These are phyloP conservation scores for Cheilosia scutellata DNA, from an alignment of 2,888 invertebrate genomes.

Conservation along the genomic window DNA sequence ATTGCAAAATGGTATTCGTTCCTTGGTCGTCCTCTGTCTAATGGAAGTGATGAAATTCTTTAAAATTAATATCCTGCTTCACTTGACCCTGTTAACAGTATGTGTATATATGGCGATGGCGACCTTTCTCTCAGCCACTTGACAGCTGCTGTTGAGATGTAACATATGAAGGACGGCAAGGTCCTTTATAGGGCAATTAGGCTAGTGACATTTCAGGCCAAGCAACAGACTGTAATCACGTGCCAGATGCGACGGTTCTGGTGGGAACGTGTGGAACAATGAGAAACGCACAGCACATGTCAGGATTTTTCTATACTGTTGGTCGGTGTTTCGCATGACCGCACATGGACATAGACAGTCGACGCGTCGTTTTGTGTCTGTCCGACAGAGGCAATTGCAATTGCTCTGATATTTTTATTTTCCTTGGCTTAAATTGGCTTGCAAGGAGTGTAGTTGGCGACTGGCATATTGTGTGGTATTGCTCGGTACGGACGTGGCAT, in stretches of 20 bases:
- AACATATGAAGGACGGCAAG: neutral
- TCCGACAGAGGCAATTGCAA: neutral
- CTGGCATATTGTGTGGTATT: constrained; percentile 9
- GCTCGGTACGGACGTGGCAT: constrained; percentile 17
- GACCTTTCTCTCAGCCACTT: constrained; percentile 8
- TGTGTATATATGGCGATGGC: neutral
- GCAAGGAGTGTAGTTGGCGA: neutral
- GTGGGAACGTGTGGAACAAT: constrained; percentile 24
- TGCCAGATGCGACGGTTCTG: neutral
- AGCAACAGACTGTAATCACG: constrained; percentile 31
- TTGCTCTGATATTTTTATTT: neutral
- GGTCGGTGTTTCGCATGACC: constrained; percentile 24
- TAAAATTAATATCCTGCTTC: constrained; percentile 7
- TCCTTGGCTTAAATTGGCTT: neutral
- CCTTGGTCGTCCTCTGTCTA: neutral
- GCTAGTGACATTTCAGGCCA: constrained; percentile 18
- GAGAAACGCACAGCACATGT: constrained; percentile 47
- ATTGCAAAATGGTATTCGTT: constrained; percentile 3
- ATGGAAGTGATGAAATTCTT: neutral
- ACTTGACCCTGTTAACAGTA: constrained; percentile 13
- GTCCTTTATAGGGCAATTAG: constrained; percentile 11
- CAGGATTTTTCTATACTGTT: neutral
- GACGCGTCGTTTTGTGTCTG: constrained; percentile 10
- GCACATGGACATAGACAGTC: constrained; percentile 15
- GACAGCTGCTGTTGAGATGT: constrained; percentile 11